Percentiles rank a stretch among this genome's conserved stretches.
These are phyloP conservation scores for Eunapius fragilis DNA, from an alignment of 37 sponge, comb jelly and placozoan genomes.

Conservation along the genomic window DNA sequence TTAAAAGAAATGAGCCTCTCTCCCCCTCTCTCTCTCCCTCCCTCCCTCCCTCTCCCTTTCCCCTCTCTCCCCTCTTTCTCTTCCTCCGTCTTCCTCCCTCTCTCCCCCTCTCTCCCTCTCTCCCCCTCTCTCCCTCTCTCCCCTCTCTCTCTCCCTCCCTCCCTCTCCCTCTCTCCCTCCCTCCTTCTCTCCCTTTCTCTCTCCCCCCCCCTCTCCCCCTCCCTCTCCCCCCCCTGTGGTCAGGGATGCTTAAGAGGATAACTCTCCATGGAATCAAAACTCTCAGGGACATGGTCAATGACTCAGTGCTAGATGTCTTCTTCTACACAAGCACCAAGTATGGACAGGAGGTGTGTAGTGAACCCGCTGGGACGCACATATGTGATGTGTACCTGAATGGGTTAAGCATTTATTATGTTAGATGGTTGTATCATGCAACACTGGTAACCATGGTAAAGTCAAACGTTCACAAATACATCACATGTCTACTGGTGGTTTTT, in stretches of 20 bases:
- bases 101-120: too few species aligned
- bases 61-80: too few species aligned
- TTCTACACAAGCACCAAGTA: slow-evolving; percentile 84
- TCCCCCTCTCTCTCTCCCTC: too few species aligned
- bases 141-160: neutral
- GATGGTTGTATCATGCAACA: neutral
- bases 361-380: neutral
- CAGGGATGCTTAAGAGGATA: slow-evolving; percentile 59
- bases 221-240: neutral
- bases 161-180: neutral
- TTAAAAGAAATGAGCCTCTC: too few species aligned
- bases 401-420: neutral
- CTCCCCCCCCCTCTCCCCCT: neutral
- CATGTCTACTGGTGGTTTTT: too few species aligned
- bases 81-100: too few species aligned
- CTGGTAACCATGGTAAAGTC: neutral
- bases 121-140: too few species aligned
- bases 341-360: slow-evolving; percentile 71
- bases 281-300: slow-evolving; percentile 70
- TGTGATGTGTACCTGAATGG: neutral
- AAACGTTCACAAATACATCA: too few species aligned
- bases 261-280: slow-evolving; percentile 66
- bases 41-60: too few species aligned
- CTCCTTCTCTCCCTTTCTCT: neutral
- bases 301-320: slow-evolving; percentile 75